phyloP scores from a whole-genome alignment of 2,797 vertebrate genomes.

The Emydoidea blandingii region DNA sequence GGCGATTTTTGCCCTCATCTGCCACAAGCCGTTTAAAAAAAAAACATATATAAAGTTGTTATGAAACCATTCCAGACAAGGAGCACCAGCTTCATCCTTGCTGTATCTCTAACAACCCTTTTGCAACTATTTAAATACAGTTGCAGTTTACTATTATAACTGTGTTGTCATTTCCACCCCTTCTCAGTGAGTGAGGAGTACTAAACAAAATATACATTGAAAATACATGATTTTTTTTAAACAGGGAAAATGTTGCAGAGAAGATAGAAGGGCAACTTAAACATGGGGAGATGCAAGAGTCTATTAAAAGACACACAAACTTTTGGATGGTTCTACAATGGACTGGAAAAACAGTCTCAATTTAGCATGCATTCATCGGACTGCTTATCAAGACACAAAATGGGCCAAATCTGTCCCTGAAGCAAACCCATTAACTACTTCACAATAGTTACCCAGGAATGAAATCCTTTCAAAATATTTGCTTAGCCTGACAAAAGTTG shows the following conservation, averaged over 20 bases:
- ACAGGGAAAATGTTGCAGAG: not conserved
- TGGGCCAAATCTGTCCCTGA: not conserved
- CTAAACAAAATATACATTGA: not conserved
- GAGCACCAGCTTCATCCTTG: not conserved
- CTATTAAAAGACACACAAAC: not conserved
- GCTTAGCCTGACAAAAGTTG: not conserved
- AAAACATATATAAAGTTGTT: not conserved
- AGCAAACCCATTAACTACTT: not conserved
- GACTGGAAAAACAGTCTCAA: not conserved
- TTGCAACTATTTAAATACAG: not conserved
- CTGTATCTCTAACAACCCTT: not conserved
- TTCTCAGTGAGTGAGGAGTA: not conserved
- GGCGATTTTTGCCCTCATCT: accelerated
- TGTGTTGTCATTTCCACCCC: not conserved
- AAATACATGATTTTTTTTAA: not conserved
- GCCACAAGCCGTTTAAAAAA: not conserved
- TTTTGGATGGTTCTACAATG: not conserved
- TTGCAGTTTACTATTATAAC: not conserved
- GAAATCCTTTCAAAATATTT: not conserved
- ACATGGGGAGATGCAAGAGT: no score
- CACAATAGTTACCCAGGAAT: not conserved
- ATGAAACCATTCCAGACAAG: not conserved
- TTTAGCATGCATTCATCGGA: not conserved
- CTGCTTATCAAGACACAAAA: not conserved
- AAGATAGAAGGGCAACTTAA: not conserved